phyloP scores from a whole-genome alignment of 2,888 invertebrate genomes.

The Ctenicera cuprea region DNA sequence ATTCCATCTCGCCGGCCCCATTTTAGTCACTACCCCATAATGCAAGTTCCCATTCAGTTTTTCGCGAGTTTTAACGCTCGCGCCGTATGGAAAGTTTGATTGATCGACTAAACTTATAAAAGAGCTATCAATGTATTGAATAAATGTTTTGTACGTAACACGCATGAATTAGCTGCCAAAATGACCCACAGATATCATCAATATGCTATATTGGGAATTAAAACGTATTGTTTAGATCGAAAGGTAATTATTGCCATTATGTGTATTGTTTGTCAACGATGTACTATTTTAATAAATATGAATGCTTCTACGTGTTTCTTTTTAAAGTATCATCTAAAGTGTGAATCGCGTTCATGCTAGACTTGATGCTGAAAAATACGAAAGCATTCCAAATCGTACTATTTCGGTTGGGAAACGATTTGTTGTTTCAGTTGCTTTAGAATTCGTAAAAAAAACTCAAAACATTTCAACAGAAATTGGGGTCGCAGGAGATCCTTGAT shows the following conservation, averaged over 20 bases:
- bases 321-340: background rate
- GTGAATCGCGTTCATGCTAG: background rate
- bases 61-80: conserved; percentile 44
- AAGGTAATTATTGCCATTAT: conserved; percentile 50
- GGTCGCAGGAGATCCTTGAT: conserved; percentile 18
- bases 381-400: background rate
- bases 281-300: background rate
- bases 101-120: conserved; percentile 67
- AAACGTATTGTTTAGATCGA: conserved; percentile 61
- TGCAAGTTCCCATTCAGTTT: conserved; percentile 49
- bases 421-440: conserved; percentile 37
- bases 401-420: conserved; percentile 37
- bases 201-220: conserved; percentile 66
- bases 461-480: conserved; percentile 25
- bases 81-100: conserved; percentile 62
- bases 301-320: background rate
- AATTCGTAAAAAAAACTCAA: conserved; percentile 36
- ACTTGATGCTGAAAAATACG: background rate
- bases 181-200: conserved; percentile 65
- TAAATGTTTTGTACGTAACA: conserved; percentile 66
- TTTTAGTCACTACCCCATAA: conserved; percentile 63
- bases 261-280: background rate
- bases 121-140: conserved; percentile 68
- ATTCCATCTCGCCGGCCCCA: conserved; percentile 69
- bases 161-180: conserved; percentile 67